These are phyloP conservation scores for Syndactyla subalaris DNA, from an alignment of 2,797 vertebrate species.

Conservation along the genomic window DNA sequence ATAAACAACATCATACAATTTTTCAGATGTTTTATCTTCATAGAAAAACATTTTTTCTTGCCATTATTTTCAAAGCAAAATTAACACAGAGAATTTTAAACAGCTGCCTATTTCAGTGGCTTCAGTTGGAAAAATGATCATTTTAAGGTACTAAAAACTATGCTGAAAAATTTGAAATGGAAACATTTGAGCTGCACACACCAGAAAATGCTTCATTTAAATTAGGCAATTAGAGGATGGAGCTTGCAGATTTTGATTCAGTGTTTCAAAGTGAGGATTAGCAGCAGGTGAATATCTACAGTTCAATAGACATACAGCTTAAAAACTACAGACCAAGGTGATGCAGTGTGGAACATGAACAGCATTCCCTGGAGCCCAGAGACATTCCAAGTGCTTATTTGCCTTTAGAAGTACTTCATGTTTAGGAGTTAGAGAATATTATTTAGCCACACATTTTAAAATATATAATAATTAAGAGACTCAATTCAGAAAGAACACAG, in stretches of 20 bases:
- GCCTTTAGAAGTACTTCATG: background rate
- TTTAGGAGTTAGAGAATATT: background rate
- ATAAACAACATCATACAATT: constrained; percentile 43
- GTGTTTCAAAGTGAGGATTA: background rate
- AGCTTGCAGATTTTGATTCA: background rate
- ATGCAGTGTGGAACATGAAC: background rate
- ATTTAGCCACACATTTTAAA: background rate
- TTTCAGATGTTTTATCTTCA: background rate
- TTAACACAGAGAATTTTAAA: background rate
- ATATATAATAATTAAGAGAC: background rate
- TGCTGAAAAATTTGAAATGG: background rate
- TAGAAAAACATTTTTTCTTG: background rate
- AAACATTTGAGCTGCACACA: background rate
- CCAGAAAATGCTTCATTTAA: background rate
- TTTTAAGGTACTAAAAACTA: background rate
- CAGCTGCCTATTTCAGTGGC: background rate
- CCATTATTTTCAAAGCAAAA: constrained; percentile 12
- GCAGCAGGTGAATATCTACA: background rate
- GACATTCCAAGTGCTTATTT: background rate
- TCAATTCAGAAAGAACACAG: background rate
- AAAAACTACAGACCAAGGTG: background rate
- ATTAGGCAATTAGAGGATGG: background rate
- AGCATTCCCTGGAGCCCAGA: background rate
- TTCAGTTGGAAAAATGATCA: background rate
- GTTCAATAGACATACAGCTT: background rate